phyloP scores from a whole-genome alignment of 1,140 invertebrate species.

The Lineus longissimus region DNA sequence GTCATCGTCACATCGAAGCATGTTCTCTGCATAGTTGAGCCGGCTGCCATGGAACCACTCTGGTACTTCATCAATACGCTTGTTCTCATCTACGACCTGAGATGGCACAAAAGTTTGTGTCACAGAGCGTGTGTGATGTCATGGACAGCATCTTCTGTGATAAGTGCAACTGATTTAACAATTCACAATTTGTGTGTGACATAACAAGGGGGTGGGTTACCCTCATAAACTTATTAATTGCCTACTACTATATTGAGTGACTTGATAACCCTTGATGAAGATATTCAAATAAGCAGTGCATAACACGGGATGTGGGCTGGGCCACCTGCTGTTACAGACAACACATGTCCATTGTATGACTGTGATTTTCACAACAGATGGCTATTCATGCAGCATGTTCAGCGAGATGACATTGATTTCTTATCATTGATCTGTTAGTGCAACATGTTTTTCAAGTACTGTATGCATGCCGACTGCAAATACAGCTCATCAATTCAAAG shows the following conservation, averaged over 20 bases:
- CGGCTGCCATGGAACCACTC: conserved; percentile 54
- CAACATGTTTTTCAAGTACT: neutral
- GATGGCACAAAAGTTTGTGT: conserved; percentile 14
- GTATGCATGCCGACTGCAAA: neutral
- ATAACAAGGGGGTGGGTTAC: conserved; percentile 3
- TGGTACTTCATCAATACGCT: conserved; percentile 53
- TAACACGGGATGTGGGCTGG: too few relatives aligned
- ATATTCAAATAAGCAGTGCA: too few relatives aligned
- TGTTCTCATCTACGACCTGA: conserved; percentile 50
- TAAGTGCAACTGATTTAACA: neutral
- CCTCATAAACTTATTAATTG: too few relatives aligned
- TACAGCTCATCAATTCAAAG: conserved; percentile 10
- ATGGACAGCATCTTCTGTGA: neutral
- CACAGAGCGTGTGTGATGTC: neutral
- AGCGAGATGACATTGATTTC: too few relatives aligned
- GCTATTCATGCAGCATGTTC: too few relatives aligned
- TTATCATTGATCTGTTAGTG: too few relatives aligned
- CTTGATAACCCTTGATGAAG: too few relatives aligned
- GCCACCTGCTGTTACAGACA: too few relatives aligned
- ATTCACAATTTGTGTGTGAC: neutral
- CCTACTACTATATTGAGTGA: too few relatives aligned
- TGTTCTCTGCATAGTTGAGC: conserved; percentile 58
- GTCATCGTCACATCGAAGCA: conserved; percentile 49
- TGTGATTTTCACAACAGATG: too few relatives aligned
- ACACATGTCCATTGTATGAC: too few relatives aligned